Base-by-base conservation (phyloP, 2,797 vertebrate genomes). In the Orientallactaga sibirica region DNA sequence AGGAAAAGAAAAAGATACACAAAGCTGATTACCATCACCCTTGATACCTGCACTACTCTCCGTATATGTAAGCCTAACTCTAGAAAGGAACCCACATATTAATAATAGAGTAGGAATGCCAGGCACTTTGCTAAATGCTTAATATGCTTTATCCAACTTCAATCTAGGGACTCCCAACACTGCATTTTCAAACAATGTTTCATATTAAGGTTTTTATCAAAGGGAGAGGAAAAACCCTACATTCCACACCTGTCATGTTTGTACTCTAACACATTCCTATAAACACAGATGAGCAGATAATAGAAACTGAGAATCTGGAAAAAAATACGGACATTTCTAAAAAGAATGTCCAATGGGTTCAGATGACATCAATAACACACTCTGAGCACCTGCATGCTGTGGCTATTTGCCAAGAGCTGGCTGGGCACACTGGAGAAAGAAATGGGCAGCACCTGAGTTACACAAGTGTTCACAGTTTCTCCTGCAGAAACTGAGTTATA, bases 71-170 rank as follows among this genome's bases (percentile, higher is more conserved):
- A 92, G n/a, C 24, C 22, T 64, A 37, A 16, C n/a, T 86, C 43
- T 29, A 48, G 79, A 87, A 80, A 90, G 41, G n/a, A 94, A 27
- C 58, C 43, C 14, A 52, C 67, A 16, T 66, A 78, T 85, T 41
- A 87, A 93, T 48, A 92, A 92, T 2, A 43, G 19, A 95, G 58
- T 0, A 92, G 87, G 67, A 77, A 71, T 7, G n/a, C 64, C 80
- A 78, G 71, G 91, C 79, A 70, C 92, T 95, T 81, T 61, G 55
- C 68, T 90, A 43, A 85, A 80, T 15, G 66, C 43, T n/a, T 94
- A 68, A 41, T 22, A 25, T 16, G 7, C 48, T 88, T 76, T 68
- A 52, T 62, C 58, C 29, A 83, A 29, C 48, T 92, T 33, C 8
- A 5, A 90, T n/a, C 61, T 61, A 52, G 66, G 77, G 64, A 66